These are phyloP conservation scores for Tethya wilhelma DNA, from an alignment of 37 sponge, comb jelly and placozoan species.

Conservation along the genomic window DNA sequence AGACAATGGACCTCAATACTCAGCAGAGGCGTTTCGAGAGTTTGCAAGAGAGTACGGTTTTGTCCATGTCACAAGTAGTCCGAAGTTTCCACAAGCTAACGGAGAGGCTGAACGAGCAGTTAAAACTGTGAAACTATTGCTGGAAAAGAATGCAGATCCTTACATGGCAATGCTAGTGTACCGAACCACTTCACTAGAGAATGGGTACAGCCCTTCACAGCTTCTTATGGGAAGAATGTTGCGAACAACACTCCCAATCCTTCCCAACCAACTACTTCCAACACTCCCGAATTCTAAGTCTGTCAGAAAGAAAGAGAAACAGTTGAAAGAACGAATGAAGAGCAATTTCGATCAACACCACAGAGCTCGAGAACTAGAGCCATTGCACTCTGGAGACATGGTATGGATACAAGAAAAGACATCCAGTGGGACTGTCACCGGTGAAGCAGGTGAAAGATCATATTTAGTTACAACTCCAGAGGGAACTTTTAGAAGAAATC, in stretches of 20 bases:
- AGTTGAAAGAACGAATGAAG: conserved; percentile 11
- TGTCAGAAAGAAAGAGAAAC: neutral
- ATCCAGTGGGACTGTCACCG: conserved; percentile 9
- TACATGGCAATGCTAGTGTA: conserved; percentile 51
- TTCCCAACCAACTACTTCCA: neutral
- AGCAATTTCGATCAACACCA: conserved; percentile 24
- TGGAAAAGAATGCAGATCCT: conserved; percentile 42
- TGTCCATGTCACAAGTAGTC: conserved; percentile 63
- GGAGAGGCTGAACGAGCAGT: conserved; percentile 61
- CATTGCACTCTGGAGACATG: conserved; percentile 27
- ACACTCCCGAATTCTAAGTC: neutral
- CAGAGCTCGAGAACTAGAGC: neutral
- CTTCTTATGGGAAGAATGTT: conserved; percentile 53
- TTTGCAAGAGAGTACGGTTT: conserved; percentile 53
- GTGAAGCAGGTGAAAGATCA: conserved; percentile 11
- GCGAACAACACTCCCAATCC: conserved; percentile 24
- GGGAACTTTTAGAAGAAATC: conserved; percentile 28
- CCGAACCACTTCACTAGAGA: conserved; percentile 42
- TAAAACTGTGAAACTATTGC: conserved; percentile 32
- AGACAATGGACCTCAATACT: conserved; percentile 63
- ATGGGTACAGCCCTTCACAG: conserved; percentile 61
- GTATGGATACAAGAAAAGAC: conserved; percentile 26
- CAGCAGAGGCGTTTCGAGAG: conserved; percentile 5
- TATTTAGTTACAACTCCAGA: neutral
- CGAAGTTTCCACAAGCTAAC: conserved; percentile 52